Evolutionary conservation across 2,888 invertebrate genomes (phyloP).

Genomic region (Mimumesa dahlbomi): DNA sequence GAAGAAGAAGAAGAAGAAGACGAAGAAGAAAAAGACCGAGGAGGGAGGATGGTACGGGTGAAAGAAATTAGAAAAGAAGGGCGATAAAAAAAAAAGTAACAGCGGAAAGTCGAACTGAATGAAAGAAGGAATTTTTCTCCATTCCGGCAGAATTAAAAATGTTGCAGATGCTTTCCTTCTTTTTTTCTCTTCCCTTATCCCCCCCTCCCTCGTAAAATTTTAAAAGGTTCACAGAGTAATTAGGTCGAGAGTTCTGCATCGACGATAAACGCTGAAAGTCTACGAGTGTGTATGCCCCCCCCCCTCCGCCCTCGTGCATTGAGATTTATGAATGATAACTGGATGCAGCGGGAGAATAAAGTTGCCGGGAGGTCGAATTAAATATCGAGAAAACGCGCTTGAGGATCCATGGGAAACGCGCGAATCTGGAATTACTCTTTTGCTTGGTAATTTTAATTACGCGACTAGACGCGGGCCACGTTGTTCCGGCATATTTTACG

Average conservation of each 20-base stretch:
- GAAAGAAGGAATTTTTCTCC: slow-evolving; percentile 16
- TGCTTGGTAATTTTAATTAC: background rate
- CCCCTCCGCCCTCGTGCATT: too few species aligned
- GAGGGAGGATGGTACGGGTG: slow-evolving; percentile 2
- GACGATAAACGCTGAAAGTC: slow-evolving; percentile 11
- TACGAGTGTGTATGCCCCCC: background rate
- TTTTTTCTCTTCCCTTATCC: slow-evolving; percentile 2
- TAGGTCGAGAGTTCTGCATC: slow-evolving; percentile 1
- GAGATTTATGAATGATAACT: slow-evolving; percentile 2
- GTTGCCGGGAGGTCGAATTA: background rate
- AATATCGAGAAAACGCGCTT: slow-evolving; percentile 2
- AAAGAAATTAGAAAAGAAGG: background rate
- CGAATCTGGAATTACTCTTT: background rate
- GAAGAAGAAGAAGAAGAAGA: background rate
- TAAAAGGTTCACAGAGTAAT: slow-evolving; percentile 16
- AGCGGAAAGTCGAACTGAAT: slow-evolving; percentile 13
- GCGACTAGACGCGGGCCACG: too few species aligned
- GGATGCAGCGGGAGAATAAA: background rate
- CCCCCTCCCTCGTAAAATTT: too few species aligned
- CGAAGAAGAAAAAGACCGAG: background rate
- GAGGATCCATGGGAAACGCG: slow-evolving; percentile 7
- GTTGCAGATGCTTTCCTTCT: slow-evolving; percentile 14
- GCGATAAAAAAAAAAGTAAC: background rate
- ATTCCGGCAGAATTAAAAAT: slow-evolving; percentile 5
- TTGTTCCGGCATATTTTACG: background rate